phyloP scores from a whole-genome alignment of 2,888 invertebrate genomes.

The Papilio gigon region DNA sequence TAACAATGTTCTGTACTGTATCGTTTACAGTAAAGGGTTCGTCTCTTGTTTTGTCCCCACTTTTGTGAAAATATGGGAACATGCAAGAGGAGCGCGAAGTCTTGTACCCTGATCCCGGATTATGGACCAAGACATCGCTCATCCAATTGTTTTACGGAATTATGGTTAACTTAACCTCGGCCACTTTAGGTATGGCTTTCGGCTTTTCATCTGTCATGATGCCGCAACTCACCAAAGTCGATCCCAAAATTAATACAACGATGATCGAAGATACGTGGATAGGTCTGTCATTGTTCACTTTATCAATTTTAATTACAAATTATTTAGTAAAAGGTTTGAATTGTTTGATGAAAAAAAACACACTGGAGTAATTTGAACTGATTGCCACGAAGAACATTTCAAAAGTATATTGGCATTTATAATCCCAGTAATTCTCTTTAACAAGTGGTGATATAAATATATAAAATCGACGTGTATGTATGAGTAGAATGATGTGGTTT shows the following conservation, averaged over 20 bases:
- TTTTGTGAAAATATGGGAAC: conserved; percentile 14
- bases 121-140: conserved; percentile 58
- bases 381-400: too few species aligned
- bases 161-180: conserved; percentile 79
- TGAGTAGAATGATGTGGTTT: too few species aligned
- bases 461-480: too few species aligned
- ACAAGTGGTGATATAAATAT: too few species aligned
- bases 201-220: conserved; percentile 84
- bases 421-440: too few species aligned
- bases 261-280: conserved; percentile 83
- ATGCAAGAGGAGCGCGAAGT: conserved; percentile 21
- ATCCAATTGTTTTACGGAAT: conserved; percentile 63
- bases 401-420: too few species aligned
- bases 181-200: conserved; percentile 83
- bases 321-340: neutral
- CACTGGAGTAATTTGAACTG: too few species aligned
- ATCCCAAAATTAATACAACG: conserved; percentile 70
- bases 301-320: neutral
- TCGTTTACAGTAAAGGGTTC: neutral
- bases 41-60: neutral
- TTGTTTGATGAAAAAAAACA: neutral
- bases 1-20: neutral
- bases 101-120: conserved; percentile 55
- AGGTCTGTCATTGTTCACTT: conserved; percentile 66
- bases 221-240: conserved; percentile 75